These are phyloP conservation scores for Callinectes sapidus DNA, from an alignment of 2,888 invertebrate species.

Conservation along the genomic window DNA sequence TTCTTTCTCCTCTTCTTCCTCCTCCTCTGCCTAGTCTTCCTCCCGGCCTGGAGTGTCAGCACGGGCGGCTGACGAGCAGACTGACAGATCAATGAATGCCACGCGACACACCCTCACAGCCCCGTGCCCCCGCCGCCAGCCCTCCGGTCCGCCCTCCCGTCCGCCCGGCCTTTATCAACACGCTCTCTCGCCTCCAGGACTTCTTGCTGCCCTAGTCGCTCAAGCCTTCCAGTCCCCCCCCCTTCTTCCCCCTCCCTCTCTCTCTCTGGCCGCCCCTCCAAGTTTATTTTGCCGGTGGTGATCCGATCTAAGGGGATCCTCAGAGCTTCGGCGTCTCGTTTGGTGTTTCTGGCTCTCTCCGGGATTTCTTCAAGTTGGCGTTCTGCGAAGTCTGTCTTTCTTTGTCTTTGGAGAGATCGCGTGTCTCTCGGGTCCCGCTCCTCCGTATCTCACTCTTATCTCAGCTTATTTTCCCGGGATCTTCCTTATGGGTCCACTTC, in stretches of 20 bases:
- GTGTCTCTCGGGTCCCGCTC: slow-evolving; percentile 39
- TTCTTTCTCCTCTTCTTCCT: slow-evolving; percentile 38
- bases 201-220: slow-evolving; percentile 47
- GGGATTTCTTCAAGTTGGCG: slow-evolving; percentile 43
- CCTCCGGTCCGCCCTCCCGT: slow-evolving; percentile 34
- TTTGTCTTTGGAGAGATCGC: slow-evolving; percentile 45
- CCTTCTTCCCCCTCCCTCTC: not conserved
- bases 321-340: slow-evolving; percentile 53
- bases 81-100: slow-evolving; percentile 70
- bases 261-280: slow-evolving; percentile 19
- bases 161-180: slow-evolving; percentile 43
- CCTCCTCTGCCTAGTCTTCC: slow-evolving; percentile 57
- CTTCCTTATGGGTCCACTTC: slow-evolving; percentile 57
- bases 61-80: slow-evolving; percentile 69
- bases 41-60: slow-evolving; percentile 66
- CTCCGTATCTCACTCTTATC: slow-evolving; percentile 57
- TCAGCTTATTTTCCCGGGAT: slow-evolving; percentile 60
- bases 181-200: slow-evolving; percentile 58
- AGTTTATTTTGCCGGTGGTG: slow-evolving; percentile 52
- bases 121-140: slow-evolving; percentile 58
- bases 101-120: slow-evolving; percentile 69
- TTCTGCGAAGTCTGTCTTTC: slow-evolving; percentile 45
- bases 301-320: slow-evolving; percentile 42
- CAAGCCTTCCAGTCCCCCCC: slow-evolving; percentile 27
- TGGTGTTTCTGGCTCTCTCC: slow-evolving; percentile 39